Evolutionary conservation across 2,113 vertebrate species (phyloP).

Genomic region (Xiphorhynchus elegans): DNA sequence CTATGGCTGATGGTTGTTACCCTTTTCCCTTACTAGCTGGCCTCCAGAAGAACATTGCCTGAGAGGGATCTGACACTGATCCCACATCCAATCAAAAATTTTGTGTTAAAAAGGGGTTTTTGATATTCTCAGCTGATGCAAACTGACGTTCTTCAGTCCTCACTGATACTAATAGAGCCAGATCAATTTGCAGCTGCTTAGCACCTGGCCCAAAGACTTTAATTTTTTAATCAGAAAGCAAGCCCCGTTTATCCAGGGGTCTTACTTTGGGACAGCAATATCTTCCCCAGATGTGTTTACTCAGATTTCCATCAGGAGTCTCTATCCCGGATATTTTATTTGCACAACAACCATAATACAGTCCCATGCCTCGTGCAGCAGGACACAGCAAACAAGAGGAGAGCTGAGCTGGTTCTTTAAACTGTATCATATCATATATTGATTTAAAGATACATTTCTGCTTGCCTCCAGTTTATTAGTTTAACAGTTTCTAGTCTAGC

Average conservation of each 20-base stretch:
- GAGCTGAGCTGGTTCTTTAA: not conserved
- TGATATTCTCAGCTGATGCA: conserved; percentile 8
- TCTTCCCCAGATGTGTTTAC: conserved; percentile 28
- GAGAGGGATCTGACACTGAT: not conserved
- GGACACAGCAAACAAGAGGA: not conserved
- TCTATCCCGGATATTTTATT: not conserved
- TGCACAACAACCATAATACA: not conserved
- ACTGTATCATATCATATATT: not conserved
- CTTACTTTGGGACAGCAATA: conserved; percentile 3
- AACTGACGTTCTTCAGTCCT: conserved; percentile 4
- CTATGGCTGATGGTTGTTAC: not conserved
- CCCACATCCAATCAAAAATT: not conserved
- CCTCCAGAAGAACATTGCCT: not conserved
- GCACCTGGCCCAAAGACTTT: conserved; percentile 29
- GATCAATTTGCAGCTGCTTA: conserved; percentile 50
- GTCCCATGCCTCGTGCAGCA: not conserved
- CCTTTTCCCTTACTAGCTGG: not conserved
- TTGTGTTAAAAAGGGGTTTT: not conserved
- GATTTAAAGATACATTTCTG: not conserved
- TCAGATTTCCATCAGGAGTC: conserved; percentile 10
- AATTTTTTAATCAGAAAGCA: conserved; percentile 30
- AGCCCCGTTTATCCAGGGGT: not conserved
- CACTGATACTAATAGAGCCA: not conserved
- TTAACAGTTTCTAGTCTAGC: not conserved
- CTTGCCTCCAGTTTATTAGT: conserved; percentile 27